Base-by-base conservation (phyloP, 2,888 invertebrate genomes). In the Crepidodera aurea region DNA sequence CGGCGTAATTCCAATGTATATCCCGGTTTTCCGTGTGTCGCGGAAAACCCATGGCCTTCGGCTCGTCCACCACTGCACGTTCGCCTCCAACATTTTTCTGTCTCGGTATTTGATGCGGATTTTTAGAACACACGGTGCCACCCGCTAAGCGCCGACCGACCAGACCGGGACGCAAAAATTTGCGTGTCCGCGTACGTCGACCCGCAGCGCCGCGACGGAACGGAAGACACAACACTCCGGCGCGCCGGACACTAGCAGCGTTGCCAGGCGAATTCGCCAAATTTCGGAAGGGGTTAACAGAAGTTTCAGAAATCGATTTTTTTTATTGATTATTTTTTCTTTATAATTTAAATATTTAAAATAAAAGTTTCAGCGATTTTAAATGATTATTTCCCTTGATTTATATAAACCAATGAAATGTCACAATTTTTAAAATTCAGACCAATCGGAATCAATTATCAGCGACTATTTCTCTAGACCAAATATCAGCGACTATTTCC, bases 151-250 rank as follows among this genome's bases (percentile, higher is more conserved):
- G 29, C 37, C 34, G 22, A 39, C 37, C 37, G 27, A 39, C 16
- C 34, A 37, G 34, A 56, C 39, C 46, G 57, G 46, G 50, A 39
- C 60, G 51, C 29, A 57, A 64, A 57, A 55, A 60, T 60, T 60
- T 53, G 60, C 57, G 62, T 34, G 63, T 58, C 58, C 65, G 62
- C 62, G 62, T 53, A 56, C 65, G 57, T 62, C 62, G 60, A 65
- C 62, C 65, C 60, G 65, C 58, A 61, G 51, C 48, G 48, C 27
- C 48, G 27, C 56, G 46, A 46, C 46, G 51, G 32, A 39, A 18
- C 59, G 42, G 34, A 53, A 51, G 51, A 53, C 57, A 51, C 25
- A 46, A 44, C 51, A 48, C 48, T 7, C 48, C 48, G 48, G 16
- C 48, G 46, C 46, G 46, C 46, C 46, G 46, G 22, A 46, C 46